These are phyloP conservation scores for Ostrea edulis DNA, from an alignment of 1,140 invertebrate genomes.

Conservation along the genomic window DNA sequence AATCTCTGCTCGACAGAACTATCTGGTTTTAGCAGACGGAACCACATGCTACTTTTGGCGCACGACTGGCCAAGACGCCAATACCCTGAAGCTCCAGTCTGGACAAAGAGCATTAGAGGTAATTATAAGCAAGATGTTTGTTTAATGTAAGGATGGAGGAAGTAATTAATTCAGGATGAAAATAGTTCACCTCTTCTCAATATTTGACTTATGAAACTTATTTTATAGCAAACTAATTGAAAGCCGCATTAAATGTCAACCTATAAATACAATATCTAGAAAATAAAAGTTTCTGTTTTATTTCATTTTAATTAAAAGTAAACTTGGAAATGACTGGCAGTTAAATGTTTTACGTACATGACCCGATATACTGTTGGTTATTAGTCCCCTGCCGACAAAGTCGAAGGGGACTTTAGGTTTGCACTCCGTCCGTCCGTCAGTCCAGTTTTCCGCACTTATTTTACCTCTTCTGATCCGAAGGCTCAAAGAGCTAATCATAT, in stretches of 20 bases:
- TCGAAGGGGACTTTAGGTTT: too few relatives aligned
- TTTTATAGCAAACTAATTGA: neutral
- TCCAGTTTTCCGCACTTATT: too few relatives aligned
- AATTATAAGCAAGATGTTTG: neutral
- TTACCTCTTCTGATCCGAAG: too few relatives aligned
- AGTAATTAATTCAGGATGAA: neutral
- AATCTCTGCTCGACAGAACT: neutral
- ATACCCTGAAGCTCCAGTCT: slow-evolving; percentile 17
- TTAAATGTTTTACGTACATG: too few relatives aligned
- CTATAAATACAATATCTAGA: too few relatives aligned
- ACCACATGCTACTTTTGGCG: slow-evolving; percentile 26
- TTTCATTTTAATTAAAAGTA: too few relatives aligned
- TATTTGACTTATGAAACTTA: neutral
- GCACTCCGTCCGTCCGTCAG: too few relatives aligned
- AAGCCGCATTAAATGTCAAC: neutral
- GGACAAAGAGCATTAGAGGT: slow-evolving; percentile 37
- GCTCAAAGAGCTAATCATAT: too few relatives aligned
- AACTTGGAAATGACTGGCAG: too few relatives aligned
- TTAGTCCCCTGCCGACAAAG: too few relatives aligned
- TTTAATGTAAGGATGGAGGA: neutral
- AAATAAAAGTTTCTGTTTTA: too few relatives aligned
- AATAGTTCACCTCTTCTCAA: neutral
- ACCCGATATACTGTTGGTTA: too few relatives aligned
- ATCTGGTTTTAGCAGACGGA: slow-evolving; percentile 16
- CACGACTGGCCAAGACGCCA: slow-evolving; percentile 21